Conservation (phyloP, 37 sponge, comb jelly and placozoan species). For the Halisarca cf. caerulea region DNA sequence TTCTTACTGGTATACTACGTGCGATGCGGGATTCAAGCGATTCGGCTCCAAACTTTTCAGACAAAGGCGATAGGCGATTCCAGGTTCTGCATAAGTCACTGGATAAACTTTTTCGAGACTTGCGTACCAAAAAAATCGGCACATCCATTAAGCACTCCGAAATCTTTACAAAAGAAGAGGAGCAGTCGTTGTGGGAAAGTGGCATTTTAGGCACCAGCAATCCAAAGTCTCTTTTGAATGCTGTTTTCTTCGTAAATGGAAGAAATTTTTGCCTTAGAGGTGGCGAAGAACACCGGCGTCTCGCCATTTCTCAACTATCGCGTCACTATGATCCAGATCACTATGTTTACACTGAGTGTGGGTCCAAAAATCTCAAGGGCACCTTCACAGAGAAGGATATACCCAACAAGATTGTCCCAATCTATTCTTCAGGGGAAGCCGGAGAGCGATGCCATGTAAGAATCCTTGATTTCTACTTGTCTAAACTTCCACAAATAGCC, state of each 20-base stretch:
- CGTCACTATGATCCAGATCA: background rate
- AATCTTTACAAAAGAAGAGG: background rate
- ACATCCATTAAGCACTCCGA: background rate
- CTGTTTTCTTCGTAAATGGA: background rate
- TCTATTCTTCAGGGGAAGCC: background rate
- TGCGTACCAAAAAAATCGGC: background rate
- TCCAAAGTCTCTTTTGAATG: background rate
- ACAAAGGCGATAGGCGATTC: background rate
- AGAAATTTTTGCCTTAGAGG: conserved; percentile 1
- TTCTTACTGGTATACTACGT: background rate
- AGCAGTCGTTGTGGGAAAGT: background rate
- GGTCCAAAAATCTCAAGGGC: background rate
- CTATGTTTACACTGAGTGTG: too few relatives aligned
- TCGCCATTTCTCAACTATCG: conserved; percentile 6
- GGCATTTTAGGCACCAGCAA: background rate
- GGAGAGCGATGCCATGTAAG: background rate
- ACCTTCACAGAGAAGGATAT: background rate
- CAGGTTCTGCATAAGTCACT: background rate
- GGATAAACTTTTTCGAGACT: background rate
- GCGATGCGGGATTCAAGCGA: background rate
- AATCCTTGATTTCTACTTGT: background rate
- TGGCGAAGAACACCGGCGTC: background rate
- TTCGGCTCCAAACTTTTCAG: background rate
- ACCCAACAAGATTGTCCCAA: background rate
- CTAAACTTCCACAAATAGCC: background rate